phyloP scores from a whole-genome alignment of 2,888 invertebrate species.

The Apamea anceps region DNA sequence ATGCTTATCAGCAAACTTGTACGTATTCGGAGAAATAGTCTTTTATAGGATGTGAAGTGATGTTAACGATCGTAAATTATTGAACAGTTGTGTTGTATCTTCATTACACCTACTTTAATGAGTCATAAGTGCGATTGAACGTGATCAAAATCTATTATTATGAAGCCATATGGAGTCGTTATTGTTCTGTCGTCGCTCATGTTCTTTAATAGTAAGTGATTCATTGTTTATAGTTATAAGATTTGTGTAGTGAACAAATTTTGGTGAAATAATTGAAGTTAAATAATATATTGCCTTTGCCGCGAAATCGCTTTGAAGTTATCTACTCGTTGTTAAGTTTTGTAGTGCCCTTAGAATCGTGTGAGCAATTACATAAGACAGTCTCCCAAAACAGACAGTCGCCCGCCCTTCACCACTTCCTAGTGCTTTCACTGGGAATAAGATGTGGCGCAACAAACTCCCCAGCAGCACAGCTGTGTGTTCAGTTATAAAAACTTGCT shows the following conservation, averaged over 20 bases:
- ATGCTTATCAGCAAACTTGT: conserved; percentile 48
- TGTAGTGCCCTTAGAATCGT: background rate
- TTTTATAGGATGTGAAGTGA: conserved; percentile 51
- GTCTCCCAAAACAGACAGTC: too few relatives aligned
- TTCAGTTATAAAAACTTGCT: too few relatives aligned
- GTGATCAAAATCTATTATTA: conserved; percentile 68
- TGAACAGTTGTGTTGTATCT: conserved; percentile 45
- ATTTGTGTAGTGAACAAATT: background rate
- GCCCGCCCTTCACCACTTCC: too few relatives aligned
- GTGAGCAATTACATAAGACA: too few relatives aligned
- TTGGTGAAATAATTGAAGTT: background rate
- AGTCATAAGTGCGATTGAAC: conserved; percentile 64
- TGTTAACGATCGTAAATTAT: conserved; percentile 34
- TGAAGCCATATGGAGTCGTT: conserved; percentile 73
- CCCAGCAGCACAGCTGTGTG: too few relatives aligned
- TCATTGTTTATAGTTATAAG: conserved; percentile 42
- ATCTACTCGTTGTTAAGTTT: background rate
- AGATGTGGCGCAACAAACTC: too few relatives aligned
- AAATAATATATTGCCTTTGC: background rate
- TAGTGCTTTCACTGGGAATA: too few relatives aligned
- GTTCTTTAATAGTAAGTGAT: conserved; percentile 76
- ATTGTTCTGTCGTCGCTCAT: conserved; percentile 67
- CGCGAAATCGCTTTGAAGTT: background rate
- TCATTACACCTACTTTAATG: conserved; percentile 51
- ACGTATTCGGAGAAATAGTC: conserved; percentile 26